These are phyloP conservation scores for Lydus trimaculatus DNA, from an alignment of 2,888 invertebrate genomes.

Conservation along the genomic window DNA sequence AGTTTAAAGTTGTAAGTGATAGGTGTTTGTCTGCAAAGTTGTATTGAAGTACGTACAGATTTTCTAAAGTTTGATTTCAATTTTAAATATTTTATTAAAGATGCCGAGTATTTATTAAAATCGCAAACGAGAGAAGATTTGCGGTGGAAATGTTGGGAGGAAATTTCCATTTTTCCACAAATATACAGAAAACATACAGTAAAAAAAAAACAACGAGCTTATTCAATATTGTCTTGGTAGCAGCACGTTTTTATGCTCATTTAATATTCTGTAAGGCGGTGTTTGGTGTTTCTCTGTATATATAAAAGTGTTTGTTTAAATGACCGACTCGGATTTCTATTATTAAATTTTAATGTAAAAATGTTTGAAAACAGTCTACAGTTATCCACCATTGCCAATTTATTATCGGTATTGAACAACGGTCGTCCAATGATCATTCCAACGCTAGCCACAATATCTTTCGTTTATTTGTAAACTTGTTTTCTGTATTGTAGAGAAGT, in stretches of 20 bases:
- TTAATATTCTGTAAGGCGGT: slow-evolving; percentile 41
- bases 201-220: slow-evolving; percentile 32
- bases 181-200: not conserved
- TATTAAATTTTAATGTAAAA: slow-evolving; percentile 37
- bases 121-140: not conserved
- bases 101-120: no score
- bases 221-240: slow-evolving; percentile 44
- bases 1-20: not conserved
- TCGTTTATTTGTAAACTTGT: not conserved
- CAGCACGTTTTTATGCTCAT: slow-evolving; percentile 41
- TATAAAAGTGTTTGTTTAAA: slow-evolving; percentile 38
- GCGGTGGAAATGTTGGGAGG: not conserved
- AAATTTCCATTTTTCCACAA: not conserved
- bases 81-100: not conserved
- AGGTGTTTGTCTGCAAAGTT: not conserved
- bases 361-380: not conserved
- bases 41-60: not conserved
- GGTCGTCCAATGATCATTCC: not conserved
- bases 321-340: slow-evolving; percentile 39
- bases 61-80: not conserved
- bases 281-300: slow-evolving; percentile 13
- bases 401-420: not conserved
- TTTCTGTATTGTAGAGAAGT: slow-evolving; percentile 1
- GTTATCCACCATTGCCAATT: not conserved
- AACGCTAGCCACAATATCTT: not conserved